Conservation (phyloP, 2,113 vertebrate species). For the Muntiacus reevesi region DNA sequence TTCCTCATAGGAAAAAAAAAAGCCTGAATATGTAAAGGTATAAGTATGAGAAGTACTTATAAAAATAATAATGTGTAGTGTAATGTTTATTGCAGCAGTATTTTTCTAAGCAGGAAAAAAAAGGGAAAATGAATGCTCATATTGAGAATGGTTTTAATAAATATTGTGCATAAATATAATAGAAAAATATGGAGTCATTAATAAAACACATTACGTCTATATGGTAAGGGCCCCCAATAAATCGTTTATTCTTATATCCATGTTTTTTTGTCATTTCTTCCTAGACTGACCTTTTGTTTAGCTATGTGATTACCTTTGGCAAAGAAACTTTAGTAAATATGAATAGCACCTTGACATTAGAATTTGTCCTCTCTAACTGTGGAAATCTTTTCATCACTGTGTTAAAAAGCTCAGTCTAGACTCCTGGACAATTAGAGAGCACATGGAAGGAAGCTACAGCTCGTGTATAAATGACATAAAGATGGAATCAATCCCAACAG, state of each 20-base stretch:
- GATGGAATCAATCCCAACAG: not conserved
- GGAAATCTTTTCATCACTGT: fast-evolving
- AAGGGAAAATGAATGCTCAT: not conserved
- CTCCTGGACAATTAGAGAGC: not conserved
- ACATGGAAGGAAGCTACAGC: not conserved
- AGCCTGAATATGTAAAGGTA: not conserved
- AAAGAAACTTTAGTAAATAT: not conserved
- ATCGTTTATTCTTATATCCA: not conserved
- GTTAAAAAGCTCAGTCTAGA: fast-evolving
- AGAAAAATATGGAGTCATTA: not conserved
- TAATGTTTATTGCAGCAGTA: not conserved
- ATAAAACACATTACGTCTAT: not conserved
- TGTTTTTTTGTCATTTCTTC: not conserved
- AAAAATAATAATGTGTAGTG: not conserved
- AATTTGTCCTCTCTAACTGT: not conserved
- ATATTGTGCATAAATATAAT: not conserved
- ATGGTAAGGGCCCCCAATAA: not conserved
- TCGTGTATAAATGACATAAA: not conserved
- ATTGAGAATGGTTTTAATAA: not conserved
- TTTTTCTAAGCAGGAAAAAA: not conserved
- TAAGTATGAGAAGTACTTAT: not conserved
- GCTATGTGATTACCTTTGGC: not conserved
- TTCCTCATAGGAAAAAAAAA: not conserved
- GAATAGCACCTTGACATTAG: not conserved
- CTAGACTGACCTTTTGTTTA: not conserved